A percentile compares a stretch with the other conserved stretches of the same genome.
Evolutionary conservation across 2,797 vertebrate genomes (phyloP).

Genomic region (Chelmon rostratus): DNA sequence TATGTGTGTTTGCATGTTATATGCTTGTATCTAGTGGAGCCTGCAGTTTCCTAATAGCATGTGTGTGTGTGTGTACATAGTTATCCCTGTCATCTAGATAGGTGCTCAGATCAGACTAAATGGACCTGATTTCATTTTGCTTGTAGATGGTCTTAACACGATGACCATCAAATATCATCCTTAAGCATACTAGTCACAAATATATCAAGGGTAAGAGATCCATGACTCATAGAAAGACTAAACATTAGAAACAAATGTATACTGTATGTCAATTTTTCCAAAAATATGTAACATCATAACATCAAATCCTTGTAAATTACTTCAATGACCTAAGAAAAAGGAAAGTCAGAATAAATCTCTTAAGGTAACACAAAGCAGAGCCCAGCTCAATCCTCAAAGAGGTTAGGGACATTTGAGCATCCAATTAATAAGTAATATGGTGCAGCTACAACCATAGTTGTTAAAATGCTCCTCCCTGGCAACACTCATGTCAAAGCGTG

Average conservation of each 20-base stretch:
- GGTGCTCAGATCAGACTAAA: background rate
- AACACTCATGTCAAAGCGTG: constrained; percentile 60
- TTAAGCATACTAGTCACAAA: background rate
- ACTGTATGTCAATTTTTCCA: background rate
- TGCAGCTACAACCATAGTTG: constrained; percentile 38
- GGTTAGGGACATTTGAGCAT: constrained; percentile 49
- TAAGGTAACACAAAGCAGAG: constrained; percentile 21
- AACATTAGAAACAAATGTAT: background rate
- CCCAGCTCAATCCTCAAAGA: constrained; percentile 37
- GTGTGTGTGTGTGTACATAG: background rate
- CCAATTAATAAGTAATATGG: constrained; percentile 67
- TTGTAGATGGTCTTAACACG: background rate
- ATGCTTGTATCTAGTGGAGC: background rate
- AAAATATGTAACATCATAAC: too few species aligned
- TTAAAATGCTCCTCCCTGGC: constrained; percentile 67
- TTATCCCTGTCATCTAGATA: background rate
- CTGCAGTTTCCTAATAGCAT: background rate
- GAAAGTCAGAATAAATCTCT: constrained; percentile 13
- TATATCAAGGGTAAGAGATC: background rate
- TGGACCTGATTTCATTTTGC: background rate
- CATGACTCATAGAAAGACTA: background rate
- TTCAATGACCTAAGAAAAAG: constrained; percentile 2
- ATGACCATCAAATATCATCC: background rate
- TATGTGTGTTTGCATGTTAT: background rate
- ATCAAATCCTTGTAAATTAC: constrained; percentile 4